Percentiles rank a stretch among this genome's conserved stretches.
These are phyloP conservation scores for Seira ritae DNA, from an alignment of 2,888 invertebrate species.

Conservation along the genomic window DNA sequence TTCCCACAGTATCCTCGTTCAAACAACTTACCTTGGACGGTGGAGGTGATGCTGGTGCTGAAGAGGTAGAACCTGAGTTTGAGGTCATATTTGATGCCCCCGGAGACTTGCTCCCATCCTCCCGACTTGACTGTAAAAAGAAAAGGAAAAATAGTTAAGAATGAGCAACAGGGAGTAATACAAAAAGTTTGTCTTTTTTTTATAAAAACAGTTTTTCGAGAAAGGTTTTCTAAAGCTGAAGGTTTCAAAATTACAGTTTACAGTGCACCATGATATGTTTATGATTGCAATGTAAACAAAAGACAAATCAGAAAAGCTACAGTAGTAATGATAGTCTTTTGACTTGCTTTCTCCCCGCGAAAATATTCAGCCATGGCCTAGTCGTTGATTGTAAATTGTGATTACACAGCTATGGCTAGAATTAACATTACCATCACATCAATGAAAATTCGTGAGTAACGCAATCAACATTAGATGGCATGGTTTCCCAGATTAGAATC, in stretches of 20 bases:
- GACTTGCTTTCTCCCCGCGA: no score
- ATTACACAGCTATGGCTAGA: no score
- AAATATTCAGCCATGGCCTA: no score
- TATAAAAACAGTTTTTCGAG: background rate
- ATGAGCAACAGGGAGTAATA: background rate
- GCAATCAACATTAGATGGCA: no score
- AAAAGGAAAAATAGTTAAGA: conserved; percentile 42
- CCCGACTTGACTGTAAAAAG: conserved; percentile 75
- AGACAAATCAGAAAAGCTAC: no score
- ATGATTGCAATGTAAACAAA: conserved; percentile 2
- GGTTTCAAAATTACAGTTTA: background rate
- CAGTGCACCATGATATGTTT: background rate
- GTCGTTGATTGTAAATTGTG: no score
- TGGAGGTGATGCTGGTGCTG: conserved; percentile 71
- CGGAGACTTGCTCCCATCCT: conserved; percentile 76
- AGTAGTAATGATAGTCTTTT: no score
- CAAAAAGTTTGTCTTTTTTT: background rate
- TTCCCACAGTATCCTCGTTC: background rate
- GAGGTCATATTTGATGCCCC: conserved; percentile 78
- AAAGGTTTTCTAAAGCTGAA: background rate
- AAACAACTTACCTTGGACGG: conserved; percentile 73
- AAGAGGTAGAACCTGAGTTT: conserved; percentile 77
- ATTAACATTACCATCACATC: no score
- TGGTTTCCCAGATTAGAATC: no score
- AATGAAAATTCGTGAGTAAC: no score